Percentiles rank a stretch among this genome's conserved stretches.
Evolutionary conservation across 2,113 vertebrate genomes (phyloP).

Genomic region (Oreotragus oreotragus): DNA sequence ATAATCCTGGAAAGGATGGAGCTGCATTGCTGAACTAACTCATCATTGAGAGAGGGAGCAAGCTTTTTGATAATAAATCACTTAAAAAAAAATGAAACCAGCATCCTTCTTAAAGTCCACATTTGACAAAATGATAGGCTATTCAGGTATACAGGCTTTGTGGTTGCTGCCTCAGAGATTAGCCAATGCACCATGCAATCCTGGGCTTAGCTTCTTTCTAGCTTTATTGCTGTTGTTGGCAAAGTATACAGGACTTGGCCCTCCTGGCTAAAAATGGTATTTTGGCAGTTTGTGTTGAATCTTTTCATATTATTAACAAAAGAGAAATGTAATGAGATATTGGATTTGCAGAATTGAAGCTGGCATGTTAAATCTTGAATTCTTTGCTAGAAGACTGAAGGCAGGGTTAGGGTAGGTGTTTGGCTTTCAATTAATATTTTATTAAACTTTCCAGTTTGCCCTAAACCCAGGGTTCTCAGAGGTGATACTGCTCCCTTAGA

Average conservation of each 20-base stretch:
- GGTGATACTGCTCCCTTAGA: background rate
- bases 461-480: background rate
- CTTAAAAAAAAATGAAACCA: constrained; percentile 35
- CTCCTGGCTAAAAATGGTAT: background rate
- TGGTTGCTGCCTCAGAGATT: background rate
- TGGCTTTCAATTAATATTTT: background rate
- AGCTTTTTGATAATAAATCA: constrained; percentile 60
- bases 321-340: background rate
- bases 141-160: background rate
- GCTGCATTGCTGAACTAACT: constrained; percentile 16
- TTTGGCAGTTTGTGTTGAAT: constrained; percentile 41
- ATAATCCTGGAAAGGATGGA: constrained; percentile 9
- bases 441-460: constrained; percentile 4
- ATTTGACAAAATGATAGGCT: background rate
- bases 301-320: constrained; percentile 30
- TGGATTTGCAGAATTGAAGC: background rate
- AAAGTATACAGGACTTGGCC: background rate
- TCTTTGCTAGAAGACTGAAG: background rate
- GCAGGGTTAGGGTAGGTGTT: background rate
- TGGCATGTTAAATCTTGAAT: background rate
- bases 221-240: background rate
- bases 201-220: background rate
- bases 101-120: constrained; percentile 31
- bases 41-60: constrained; percentile 31
- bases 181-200: background rate